Evolutionary conservation across 2,888 invertebrate genomes (phyloP), one percentile per base, ranked within the genome.

Genomic region (Clusia tigrina): DNA sequence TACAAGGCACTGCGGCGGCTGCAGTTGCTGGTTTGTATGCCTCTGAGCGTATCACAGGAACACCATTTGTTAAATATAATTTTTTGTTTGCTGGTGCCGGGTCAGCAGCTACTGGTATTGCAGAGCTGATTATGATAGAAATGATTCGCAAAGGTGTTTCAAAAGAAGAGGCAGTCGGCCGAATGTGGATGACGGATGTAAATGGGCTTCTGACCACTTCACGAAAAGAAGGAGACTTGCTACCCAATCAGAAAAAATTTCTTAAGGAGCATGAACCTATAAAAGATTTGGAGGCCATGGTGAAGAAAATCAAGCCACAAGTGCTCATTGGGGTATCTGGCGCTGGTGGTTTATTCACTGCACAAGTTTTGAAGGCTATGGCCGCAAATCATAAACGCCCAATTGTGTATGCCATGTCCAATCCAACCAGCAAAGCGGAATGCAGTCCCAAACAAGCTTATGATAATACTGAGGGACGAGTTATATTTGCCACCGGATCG

Each of bases 401-500:
- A 0, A 89, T 99, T 71, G 91, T 99, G 69, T 98, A 99, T 81
- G 98, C 99, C 10, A 87, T 99, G 48, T 98, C 98, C 72, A 99
- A 99, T 86, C 99, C 99, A 3, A 99, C 99, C 0, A 91, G 90
- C 83, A 95, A 95, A 86, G 96, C 99, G 0, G 99, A 99, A 85
- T 99, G 99, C 81, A 98, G 98, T 0, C 98, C 99, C 2, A 93
- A 97, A 77, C 91, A 92, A 72, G 98, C 98, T 0, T 99, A 95
- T 80, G 88, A 88, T n/a, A 80, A 91, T 74, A 97, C 98, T 1
- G 91, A 98, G 96, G 98, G 97, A 23, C 89, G 92, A 59, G 93
- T 92, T 72, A 89, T 99, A 60, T 99, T 96, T 85, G 93, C 96
- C 1, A 96, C 96, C 25, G 98, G 98, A 5, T 97, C 96, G 25